Conservation (phyloP, 2,888 invertebrate genomes). For the Acrobasis repandana region DNA sequence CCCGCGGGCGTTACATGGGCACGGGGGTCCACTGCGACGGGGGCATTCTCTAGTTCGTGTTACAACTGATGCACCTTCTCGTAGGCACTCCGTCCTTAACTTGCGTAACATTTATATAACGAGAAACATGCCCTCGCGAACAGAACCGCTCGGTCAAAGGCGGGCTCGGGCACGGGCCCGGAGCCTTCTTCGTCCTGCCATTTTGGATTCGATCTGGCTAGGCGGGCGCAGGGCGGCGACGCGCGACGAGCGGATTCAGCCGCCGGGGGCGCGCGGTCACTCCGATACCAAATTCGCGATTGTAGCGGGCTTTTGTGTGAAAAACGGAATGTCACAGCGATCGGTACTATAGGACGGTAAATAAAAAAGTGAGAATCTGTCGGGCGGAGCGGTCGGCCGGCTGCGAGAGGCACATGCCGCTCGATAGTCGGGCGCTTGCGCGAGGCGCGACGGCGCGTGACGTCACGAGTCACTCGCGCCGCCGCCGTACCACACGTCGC, state of each 20-base stretch:
- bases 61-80: conserved; percentile 59
- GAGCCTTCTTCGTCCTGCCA: conserved; percentile 63
- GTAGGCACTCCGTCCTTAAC: conserved; percentile 63
- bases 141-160: conserved; percentile 54
- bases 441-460: conserved; percentile 60
- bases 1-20: conserved; percentile 66
- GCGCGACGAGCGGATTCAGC: conserved; percentile 33
- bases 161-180: conserved; percentile 54
- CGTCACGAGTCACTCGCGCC: conserved; percentile 65
- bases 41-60: conserved; percentile 48
- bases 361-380: conserved; percentile 72
- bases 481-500: conserved; percentile 52
- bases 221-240: conserved; percentile 42
- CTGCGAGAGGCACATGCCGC: conserved; percentile 77
- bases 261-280: conserved; percentile 35
- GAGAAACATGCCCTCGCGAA: conserved; percentile 63
- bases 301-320: conserved; percentile 47
- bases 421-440: conserved; percentile 80
- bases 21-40: conserved; percentile 52
- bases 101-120: conserved; percentile 81
- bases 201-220: conserved; percentile 59
- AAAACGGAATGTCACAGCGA: conserved; percentile 53
- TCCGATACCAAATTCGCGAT: conserved; percentile 33
- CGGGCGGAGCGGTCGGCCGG: conserved; percentile 75
- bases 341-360: conserved; percentile 66